Evolutionary conservation across 2,113 vertebrate genomes (phyloP), one percentile per base, ranked within the genome.

Genomic region (Pterocles burchelli): DNA sequence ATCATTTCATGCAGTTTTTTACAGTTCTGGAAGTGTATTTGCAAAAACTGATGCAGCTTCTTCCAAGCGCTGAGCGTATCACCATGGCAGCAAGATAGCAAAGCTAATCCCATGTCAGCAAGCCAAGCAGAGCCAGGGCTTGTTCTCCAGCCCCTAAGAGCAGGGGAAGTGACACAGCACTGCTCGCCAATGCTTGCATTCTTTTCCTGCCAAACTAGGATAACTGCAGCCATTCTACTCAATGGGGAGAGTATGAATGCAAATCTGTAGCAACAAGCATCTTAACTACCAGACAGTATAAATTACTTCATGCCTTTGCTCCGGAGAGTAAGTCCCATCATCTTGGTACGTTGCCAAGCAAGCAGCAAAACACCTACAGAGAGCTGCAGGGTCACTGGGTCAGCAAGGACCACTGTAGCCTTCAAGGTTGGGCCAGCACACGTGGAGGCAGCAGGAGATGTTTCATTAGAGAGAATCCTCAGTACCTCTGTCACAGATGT

Each of bases 171-270:
- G 63, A 77, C 46, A 54, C 36, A 70, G 59, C 6, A 36, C 0
- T 1, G 45, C 36, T 36, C 0, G 0, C 28, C 28, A 82, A 38
- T 17, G 18, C 11, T 0, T 17, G 10, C 1, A 1, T 51, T 83
- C 29, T 36, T 62, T 33, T 22, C 29, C 54, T 86, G 36, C 17
- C 38, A 77, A 12, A 54, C 16, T 22, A 80, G 41, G 31, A 3
- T 25, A 70, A 62, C 25, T 34, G 38, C 41, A 25, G 9, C 36
- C 31, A 22, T 58, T 48, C 34, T 48, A 28, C 17, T 45, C 24
- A 7, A 7, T 17, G 45, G 11, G 33, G 65, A 33, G 9, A 49
- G 68, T n/a, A 36, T 1, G 3, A 77, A 10, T 22, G 11, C 28
- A 49, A 18, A 73, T 58, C 2, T 62, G 55, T 7, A 70, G 21